Conservation (phyloP, 2,113 vertebrate species). For the Salvator merianae region DNA sequence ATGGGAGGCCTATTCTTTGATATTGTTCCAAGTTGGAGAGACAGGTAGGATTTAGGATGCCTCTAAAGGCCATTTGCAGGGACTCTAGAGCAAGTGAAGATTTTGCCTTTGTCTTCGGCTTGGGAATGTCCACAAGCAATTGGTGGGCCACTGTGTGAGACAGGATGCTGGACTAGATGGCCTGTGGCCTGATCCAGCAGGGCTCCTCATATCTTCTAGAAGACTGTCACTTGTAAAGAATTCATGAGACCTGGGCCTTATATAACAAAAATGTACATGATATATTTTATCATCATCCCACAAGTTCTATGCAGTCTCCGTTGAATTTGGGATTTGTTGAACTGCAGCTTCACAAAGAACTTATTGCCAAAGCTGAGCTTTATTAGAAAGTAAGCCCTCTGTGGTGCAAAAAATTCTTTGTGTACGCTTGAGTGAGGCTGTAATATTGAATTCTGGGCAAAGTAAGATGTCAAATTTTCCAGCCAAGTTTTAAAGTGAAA, state of each 20-base stretch:
- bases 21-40: too few species aligned
- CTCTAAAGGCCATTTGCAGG: too few species aligned
- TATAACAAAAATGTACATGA: background rate
- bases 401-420: background rate
- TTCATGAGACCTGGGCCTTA: background rate
- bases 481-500: background rate
- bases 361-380: constrained; percentile 4
- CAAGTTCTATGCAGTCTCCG: background rate
- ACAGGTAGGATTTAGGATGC: too few species aligned
- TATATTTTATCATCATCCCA: background rate
- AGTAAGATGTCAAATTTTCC: background rate
- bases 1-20: too few species aligned
- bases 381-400: constrained; percentile 1
- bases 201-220: too few species aligned
- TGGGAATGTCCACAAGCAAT: too few species aligned
- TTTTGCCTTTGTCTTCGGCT: too few species aligned
- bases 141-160: too few species aligned
- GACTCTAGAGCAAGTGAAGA: too few species aligned
- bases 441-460: background rate
- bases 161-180: too few species aligned
- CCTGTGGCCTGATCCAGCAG: too few species aligned
- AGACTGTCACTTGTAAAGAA: too few species aligned
- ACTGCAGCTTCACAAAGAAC: background rate
- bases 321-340: background rate
- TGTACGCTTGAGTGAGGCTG: background rate